Conservation (phyloP, 2,888 invertebrate species). For the Euproctis similis region DNA sequence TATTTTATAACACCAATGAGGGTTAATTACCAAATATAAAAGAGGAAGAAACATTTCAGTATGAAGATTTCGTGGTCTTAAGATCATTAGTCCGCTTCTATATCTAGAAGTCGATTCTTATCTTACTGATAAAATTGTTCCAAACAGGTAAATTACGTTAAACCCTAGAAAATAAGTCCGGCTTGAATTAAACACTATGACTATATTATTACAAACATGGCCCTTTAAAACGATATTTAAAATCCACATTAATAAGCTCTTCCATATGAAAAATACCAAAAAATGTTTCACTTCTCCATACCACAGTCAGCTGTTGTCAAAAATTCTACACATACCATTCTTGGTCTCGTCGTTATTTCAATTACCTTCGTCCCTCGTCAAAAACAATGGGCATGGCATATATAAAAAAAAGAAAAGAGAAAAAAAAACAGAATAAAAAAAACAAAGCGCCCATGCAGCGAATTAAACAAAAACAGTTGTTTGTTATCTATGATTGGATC, state of each 20-base stretch:
- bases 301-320: constrained; percentile 63
- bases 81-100: too few relatives aligned
- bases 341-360: constrained; percentile 71
- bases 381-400: constrained; percentile 74
- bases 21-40: too few relatives aligned
- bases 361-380: constrained; percentile 70
- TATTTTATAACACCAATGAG: too few relatives aligned
- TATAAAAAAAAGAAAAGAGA: constrained; percentile 46
- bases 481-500: constrained; percentile 76
- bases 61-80: too few relatives aligned
- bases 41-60: too few relatives aligned
- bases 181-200: too few relatives aligned
- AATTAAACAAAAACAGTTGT: constrained; percentile 48
- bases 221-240: constrained; percentile 4
- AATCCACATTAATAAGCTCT: constrained; percentile 16
- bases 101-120: too few relatives aligned
- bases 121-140: too few relatives aligned
- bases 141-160: too few relatives aligned
- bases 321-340: constrained; percentile 66
- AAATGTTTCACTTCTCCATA: constrained; percentile 18
- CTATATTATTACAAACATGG: too few relatives aligned
- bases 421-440: constrained; percentile 39
- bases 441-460: constrained; percentile 35
- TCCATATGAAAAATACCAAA: constrained; percentile 24
- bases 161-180: too few relatives aligned